phyloP scores from a whole-genome alignment of 2,888 invertebrate genomes.

The Tiliacea aurago region DNA sequence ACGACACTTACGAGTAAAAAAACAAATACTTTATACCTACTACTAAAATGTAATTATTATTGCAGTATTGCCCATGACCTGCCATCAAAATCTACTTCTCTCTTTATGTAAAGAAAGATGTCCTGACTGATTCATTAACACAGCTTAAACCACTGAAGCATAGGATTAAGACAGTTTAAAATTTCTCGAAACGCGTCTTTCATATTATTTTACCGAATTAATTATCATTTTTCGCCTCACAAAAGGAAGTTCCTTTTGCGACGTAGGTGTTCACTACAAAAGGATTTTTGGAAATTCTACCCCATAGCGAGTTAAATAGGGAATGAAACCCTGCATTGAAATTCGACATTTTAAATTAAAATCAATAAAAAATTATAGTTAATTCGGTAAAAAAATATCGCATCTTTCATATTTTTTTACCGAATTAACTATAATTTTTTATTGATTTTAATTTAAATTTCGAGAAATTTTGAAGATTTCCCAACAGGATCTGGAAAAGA shows the following conservation, averaged over 20 bases:
- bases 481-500: background rate
- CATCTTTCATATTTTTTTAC: too few relatives aligned
- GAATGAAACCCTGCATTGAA: too few relatives aligned
- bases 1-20: constrained; percentile 1
- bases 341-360: background rate
- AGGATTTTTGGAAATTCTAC: background rate
- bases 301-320: background rate
- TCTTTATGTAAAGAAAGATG: background rate
- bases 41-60: background rate
- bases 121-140: background rate
- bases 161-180: background rate
- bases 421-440: too few relatives aligned
- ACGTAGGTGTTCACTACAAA: background rate
- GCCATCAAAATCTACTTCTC: background rate
- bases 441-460: too few relatives aligned
- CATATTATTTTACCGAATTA: too few relatives aligned
- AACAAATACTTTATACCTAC: background rate
- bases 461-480: background rate
- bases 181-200: too few relatives aligned
- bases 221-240: too few relatives aligned
- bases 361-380: background rate
- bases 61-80: background rate
- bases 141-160: background rate
- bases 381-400: background rate
- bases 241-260: background rate